phyloP scores from a whole-genome alignment of 2,113 vertebrate genomes.

The Helogale parvula region DNA sequence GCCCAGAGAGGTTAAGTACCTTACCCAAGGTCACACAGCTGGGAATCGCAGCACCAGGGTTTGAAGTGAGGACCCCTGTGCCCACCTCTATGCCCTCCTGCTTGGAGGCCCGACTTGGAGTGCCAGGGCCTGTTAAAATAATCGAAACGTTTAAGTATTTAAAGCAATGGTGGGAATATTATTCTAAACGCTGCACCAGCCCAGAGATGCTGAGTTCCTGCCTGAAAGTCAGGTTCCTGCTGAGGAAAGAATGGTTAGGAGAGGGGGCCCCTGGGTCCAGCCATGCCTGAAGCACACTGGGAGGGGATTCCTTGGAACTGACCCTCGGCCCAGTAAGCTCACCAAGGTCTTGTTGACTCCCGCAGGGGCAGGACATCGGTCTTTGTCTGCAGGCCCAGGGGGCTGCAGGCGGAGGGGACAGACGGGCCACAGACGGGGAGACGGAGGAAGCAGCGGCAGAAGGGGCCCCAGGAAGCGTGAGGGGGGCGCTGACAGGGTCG shows the following conservation, averaged over 20 bases:
- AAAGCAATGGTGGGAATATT: fast-evolving
- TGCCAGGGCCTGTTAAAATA: not conserved
- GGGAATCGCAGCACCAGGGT: not conserved
- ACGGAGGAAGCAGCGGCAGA: no score
- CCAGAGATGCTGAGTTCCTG: not conserved
- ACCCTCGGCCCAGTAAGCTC: not conserved
- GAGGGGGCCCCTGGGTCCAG: not conserved
- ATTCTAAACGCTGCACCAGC: fast-evolving
- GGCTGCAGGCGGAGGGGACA: no score
- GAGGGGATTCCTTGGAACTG: not conserved
- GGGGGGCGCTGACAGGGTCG: not conserved
- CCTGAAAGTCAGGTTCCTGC: not conserved
- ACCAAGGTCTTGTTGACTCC: not conserved
- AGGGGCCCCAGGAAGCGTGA: no score
- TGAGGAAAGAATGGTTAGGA: not conserved
- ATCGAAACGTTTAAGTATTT: not conserved
- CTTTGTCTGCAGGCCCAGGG: no score
- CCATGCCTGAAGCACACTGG: not conserved
- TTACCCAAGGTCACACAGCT: not conserved
- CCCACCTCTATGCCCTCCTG: fast-evolving
- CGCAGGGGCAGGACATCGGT: not conserved
- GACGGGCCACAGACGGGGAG: not conserved
- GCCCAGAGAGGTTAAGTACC: not conserved
- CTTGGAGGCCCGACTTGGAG: fast-evolving
- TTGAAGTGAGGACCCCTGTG: not conserved